A percentile compares a stretch with the other conserved stretches of the same genome.
Conservation (phyloP, 2,797 vertebrate species). For the Labroides dimidiatus region DNA sequence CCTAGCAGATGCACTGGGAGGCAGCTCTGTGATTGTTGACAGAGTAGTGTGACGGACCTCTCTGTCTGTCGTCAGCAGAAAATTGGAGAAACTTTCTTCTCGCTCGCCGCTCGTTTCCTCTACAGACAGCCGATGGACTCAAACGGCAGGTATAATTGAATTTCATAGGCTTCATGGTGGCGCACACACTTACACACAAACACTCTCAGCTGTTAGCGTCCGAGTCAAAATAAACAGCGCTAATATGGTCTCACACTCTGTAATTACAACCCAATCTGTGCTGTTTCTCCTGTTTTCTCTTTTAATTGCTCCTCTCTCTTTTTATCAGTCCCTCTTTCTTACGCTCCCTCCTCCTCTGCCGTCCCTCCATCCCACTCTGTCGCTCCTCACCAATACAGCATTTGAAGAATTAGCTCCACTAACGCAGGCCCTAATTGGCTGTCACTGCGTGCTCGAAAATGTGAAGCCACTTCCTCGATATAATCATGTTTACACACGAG, state of each 20-base stretch:
- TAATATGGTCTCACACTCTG: slow-evolving; percentile 69
- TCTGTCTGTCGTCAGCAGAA: slow-evolving; percentile 32
- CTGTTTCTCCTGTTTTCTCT: slow-evolving; percentile 53
- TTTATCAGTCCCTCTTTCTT: slow-evolving; percentile 37
- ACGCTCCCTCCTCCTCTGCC: slow-evolving; percentile 18
- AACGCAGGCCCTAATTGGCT: slow-evolving; percentile 83
- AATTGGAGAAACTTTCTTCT: slow-evolving; percentile 37
- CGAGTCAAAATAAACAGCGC: slow-evolving; percentile 65
- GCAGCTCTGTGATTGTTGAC: slow-evolving; percentile 32
- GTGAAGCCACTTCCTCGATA: slow-evolving; percentile 78
- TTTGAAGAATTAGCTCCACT: slow-evolving; percentile 80
- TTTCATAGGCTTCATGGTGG: slow-evolving; percentile 64
- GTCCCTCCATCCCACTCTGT: slow-evolving; percentile 53
- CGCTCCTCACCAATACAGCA: slow-evolving; percentile 49
- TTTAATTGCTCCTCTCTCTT: slow-evolving; percentile 76
- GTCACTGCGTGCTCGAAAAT: slow-evolving; percentile 76
- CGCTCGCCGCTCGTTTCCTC: slow-evolving; percentile 8
- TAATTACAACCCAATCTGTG: slow-evolving; percentile 79
- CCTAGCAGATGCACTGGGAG: background rate
- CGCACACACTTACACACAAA: background rate
- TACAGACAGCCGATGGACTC: slow-evolving; percentile 48
- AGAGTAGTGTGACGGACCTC: slow-evolving; percentile 34
- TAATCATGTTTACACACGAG: slow-evolving; percentile 82
- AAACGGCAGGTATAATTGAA: slow-evolving; percentile 75
- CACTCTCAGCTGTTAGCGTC: slow-evolving; percentile 43